Percentiles rank a stretch among this genome's conserved stretches.
Conservation (phyloP, 2,113 vertebrate species). For the Rhinopomastus cyanomelas region DNA sequence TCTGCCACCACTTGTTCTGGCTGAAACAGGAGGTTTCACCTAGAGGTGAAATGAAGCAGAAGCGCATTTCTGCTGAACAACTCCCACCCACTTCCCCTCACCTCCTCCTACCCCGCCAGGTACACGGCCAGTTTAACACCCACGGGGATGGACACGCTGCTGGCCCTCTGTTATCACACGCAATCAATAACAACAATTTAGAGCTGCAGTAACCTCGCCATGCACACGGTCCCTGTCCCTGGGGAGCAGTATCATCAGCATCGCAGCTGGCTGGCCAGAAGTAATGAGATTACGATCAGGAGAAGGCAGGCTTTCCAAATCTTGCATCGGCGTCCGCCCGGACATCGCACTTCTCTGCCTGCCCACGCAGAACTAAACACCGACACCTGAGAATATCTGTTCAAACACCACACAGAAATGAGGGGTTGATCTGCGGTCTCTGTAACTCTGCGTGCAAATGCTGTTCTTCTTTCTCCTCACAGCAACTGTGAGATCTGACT, state of each 20-base stretch:
- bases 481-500: neutral
- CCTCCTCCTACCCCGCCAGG: neutral
- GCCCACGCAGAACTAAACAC: neutral
- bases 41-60: neutral
- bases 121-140: neutral
- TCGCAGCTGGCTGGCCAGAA: constrained; percentile 52
- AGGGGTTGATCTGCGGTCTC: neutral
- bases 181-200: constrained; percentile 64
- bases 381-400: neutral
- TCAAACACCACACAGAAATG: neutral
- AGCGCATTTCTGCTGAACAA: neutral
- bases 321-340: constrained; percentile 1
- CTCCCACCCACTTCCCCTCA: neutral
- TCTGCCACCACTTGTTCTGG: neutral
- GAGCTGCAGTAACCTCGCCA: constrained; percentile 30
- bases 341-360: neutral
- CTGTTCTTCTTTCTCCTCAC: neutral
- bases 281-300: constrained; percentile 53
- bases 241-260: constrained; percentile 52
- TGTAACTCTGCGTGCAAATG: neutral
- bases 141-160: neutral
- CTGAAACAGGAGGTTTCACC: too few relatives aligned
- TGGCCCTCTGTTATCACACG: constrained; percentile 3
- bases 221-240: constrained; percentile 33
- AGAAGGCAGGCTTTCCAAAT: constrained; percentile 36